Evolutionary conservation across 2,113 vertebrate species (phyloP).

Genomic region (Galbula dea): DNA sequence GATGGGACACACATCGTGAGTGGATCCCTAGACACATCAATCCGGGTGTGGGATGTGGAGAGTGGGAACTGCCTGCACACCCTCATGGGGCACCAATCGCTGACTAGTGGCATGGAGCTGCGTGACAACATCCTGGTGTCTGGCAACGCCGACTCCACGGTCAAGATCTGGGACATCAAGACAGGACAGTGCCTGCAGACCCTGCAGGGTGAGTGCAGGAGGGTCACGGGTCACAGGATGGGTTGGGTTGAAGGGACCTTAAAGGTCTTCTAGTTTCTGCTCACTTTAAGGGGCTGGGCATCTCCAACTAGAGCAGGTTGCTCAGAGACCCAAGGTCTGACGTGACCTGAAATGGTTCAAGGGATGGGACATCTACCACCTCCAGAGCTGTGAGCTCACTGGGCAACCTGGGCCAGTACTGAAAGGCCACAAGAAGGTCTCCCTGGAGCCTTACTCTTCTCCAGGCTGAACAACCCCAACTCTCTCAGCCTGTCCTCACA

Average conservation of each 20-base stretch:
- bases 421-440: too few relatives aligned
- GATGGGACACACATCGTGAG: constrained; percentile 67
- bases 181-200: constrained; percentile 70
- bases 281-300: too few relatives aligned
- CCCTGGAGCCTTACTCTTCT: too few relatives aligned
- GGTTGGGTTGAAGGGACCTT: background rate
- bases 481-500: too few relatives aligned
- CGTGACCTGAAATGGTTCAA: too few relatives aligned
- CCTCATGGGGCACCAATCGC: constrained; percentile 65
- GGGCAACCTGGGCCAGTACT: too few relatives aligned
- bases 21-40: constrained; percentile 63
- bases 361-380: too few relatives aligned
- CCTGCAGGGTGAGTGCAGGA: constrained; percentile 39
- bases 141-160: constrained; percentile 62
- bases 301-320: background rate
- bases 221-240: background rate
- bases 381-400: too few relatives aligned
- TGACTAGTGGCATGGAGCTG: constrained; percentile 69
- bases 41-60: constrained; percentile 68
- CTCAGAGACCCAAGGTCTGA: too few relatives aligned
- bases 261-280: background rate
- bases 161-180: constrained; percentile 76
- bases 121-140: constrained; percentile 67
- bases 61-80: constrained; percentile 70
- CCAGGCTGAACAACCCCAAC: too few relatives aligned